Conservation (phyloP, 2,888 invertebrate species). For the Dicyrtomina minuta region DNA sequence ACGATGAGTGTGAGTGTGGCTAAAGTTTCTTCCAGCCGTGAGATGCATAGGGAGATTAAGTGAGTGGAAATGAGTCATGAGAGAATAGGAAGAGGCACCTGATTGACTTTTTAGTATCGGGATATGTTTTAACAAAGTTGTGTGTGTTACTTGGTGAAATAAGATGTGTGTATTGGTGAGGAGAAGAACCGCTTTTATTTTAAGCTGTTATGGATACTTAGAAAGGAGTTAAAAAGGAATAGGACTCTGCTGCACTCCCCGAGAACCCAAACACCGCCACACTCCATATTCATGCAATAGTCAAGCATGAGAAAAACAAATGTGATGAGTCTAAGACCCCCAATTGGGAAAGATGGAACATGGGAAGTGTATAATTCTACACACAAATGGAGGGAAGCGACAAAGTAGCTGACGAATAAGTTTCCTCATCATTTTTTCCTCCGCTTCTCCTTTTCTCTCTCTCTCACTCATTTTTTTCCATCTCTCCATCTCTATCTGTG, state of each 20-base stretch:
- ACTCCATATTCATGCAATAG: slow-evolving; percentile 1
- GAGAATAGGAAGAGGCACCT: slow-evolving; percentile 12
- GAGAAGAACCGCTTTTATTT: too few species aligned
- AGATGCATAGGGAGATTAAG: slow-evolving; percentile 20
- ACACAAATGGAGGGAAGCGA: slow-evolving; percentile 34
- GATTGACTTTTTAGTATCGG: slow-evolving; percentile 23
- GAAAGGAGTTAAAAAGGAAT: background rate
- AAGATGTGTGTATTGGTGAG: too few species aligned
- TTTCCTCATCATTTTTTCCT: slow-evolving; percentile 30
- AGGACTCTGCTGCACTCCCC: background rate
- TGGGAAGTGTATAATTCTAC: slow-evolving; percentile 26
- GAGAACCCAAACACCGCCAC: background rate
- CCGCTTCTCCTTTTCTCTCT: slow-evolving; percentile 17
- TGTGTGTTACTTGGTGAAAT: too few species aligned
- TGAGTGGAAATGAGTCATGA: slow-evolving; percentile 18
- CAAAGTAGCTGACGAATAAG: slow-evolving; percentile 34
- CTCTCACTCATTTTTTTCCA: slow-evolving; percentile 1
- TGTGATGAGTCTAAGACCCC: slow-evolving; percentile 33
- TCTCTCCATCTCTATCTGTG: background rate
- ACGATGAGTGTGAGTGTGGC: too few species aligned
- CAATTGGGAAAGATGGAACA: slow-evolving; percentile 25
- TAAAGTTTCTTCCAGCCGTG: too few species aligned
- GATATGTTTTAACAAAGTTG: background rate
- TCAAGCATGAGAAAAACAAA: slow-evolving; percentile 25
- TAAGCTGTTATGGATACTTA: too few species aligned